These are phyloP conservation scores for Leptinotarsa undecemlineata DNA, from an alignment of 1,140 invertebrate species.

Conservation along the genomic window DNA sequence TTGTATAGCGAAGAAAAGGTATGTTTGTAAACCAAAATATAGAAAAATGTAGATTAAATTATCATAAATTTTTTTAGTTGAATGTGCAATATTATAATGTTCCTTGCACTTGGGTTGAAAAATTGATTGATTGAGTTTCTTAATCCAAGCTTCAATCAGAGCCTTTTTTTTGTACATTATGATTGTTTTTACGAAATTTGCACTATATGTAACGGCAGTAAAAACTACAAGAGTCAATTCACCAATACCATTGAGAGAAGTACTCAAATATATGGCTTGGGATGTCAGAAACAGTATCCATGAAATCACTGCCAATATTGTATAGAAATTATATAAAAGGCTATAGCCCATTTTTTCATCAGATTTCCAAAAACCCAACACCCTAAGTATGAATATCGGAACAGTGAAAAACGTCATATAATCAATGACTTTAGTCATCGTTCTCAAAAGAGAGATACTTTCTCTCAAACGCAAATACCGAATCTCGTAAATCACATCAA, in stretches of 20 bases:
- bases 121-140: constrained; percentile 6
- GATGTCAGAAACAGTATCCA: background rate
- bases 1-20: background rate
- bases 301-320: background rate
- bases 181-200: background rate
- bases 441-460: background rate
- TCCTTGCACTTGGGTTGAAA: constrained; percentile 9
- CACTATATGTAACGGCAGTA: background rate
- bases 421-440: background rate
- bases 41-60: background rate
- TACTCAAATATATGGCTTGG: background rate
- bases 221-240: background rate
- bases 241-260: background rate
- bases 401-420: background rate
- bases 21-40: background rate
- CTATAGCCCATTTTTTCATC: background rate
- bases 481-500: no score
- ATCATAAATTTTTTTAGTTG: background rate
- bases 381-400: background rate
- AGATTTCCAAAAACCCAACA: background rate
- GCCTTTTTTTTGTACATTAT: background rate
- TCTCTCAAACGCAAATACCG: no score
- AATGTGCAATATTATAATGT: background rate
- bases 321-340: background rate
- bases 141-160: background rate